Evolutionary conservation across 2,888 invertebrate species (phyloP), one percentile per base, ranked within the genome.

Genomic region (Gordius sp.): DNA sequence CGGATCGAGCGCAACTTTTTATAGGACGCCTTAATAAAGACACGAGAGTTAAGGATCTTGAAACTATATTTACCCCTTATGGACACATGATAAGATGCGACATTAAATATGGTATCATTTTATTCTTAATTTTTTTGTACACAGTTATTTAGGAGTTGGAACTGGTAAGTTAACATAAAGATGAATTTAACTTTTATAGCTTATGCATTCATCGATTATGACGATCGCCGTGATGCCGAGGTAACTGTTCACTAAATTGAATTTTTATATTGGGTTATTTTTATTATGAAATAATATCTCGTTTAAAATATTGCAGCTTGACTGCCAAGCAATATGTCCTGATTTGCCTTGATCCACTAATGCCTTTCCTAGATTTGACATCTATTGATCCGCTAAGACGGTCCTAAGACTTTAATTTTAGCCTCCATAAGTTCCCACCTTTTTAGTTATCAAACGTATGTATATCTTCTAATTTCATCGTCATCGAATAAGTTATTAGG

Each of bases 191-290:
- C 20, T 54, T 54, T 26, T 65, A 53, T 63, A 68, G 70, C 68
- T 2, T 70, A 69, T 64, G 70, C 68, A 2, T 70, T 70, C 66
- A 67, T 70, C 58, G 69, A 70, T 61, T 70, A 65, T 64, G 70
- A 70, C 62, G 69, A 70, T 62, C 63, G 66, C 58, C 61, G 68
- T 60, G 70, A 70, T 66, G 70, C 69, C 25, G 69, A 69, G 65
- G 70, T 69, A 54, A 54, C 4, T 4, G 4, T 47, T 47, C 20
- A 18, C n/a, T 13, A 33, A 33, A 33, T 13, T 33, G n/a, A n/a
- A 18, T 4, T 47, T 47, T 47, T n/a, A 20, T 47, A 4, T 47
- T 47, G 4, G 8, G 8, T 47, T 4, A 47, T 20, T 47, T 47
- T 20, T 47, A 13, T n/a, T 4, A 8, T 20, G 4, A n/a, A 18